Conservation (phyloP, 2,888 invertebrate genomes). For the Choreutis nemorana region DNA sequence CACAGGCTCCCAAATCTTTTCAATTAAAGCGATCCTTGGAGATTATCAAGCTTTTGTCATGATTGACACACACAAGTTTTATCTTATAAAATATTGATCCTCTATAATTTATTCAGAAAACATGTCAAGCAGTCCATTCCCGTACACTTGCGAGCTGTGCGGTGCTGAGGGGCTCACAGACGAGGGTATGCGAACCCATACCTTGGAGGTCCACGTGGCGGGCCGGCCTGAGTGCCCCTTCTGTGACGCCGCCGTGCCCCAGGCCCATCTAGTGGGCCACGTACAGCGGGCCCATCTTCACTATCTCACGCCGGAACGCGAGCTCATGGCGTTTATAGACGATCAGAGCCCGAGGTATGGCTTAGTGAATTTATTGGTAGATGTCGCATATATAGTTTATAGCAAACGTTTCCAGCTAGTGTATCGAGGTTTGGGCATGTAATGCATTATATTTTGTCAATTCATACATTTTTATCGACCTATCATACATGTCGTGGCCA, state of each 20-base stretch:
- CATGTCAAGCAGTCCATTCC: conserved; percentile 56
- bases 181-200: conserved; percentile 81
- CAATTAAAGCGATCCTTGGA: no score
- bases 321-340: conserved; percentile 80
- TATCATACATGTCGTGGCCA: no score
- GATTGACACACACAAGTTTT: background rate
- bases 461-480: no score
- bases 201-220: conserved; percentile 79
- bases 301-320: conserved; percentile 81
- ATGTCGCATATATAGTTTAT: no score
- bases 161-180: conserved; percentile 83
- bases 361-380: no score
- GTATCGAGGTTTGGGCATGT: no score
- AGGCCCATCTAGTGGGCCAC: conserved; percentile 78
- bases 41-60: no score
- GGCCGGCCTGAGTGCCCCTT: conserved; percentile 83
- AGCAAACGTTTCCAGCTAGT: no score
- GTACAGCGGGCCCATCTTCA: conserved; percentile 87
- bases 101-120: conserved; percentile 2
- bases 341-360: conserved; percentile 69
- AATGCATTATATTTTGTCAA: no score
- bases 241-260: conserved; percentile 78
- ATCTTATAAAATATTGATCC: background rate
- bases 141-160: conserved; percentile 81
- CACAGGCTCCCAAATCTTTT: no score